Conservation (phyloP, 1,140 invertebrate species). For the Drosophila tani region DNA sequence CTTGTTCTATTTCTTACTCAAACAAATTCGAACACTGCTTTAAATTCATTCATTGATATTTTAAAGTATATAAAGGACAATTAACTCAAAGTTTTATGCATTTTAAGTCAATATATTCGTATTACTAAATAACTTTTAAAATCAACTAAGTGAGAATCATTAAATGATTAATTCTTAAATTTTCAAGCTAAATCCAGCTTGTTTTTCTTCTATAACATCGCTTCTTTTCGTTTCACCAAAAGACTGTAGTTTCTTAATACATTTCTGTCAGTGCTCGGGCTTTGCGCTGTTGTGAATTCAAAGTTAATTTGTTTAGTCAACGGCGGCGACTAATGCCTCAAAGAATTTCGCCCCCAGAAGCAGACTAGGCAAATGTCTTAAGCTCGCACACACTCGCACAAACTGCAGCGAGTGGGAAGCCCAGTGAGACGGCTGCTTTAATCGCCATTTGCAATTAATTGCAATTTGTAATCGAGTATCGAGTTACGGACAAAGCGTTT, state of each 20-base stretch:
- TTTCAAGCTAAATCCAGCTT: background rate
- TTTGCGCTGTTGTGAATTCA: conserved; percentile 47
- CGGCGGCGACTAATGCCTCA: conserved; percentile 55
- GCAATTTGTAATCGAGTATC: conserved; percentile 84
- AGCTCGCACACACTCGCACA: conserved; percentile 23
- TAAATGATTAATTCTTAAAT: background rate
- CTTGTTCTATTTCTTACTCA: too few species aligned
- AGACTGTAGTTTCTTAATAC: fast-evolving
- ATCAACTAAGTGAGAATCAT: background rate
- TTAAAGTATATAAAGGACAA: background rate
- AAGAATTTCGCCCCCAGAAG: conserved; percentile 65
- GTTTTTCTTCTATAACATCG: too few species aligned
- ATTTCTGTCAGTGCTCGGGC: conserved; percentile 15
- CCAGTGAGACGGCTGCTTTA: conserved; percentile 62
- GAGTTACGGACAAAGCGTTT: conserved; percentile 69
- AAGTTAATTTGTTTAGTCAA: conserved; percentile 42
- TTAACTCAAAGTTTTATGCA: fast-evolving
- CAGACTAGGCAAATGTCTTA: conserved; percentile 45
- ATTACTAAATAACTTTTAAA: background rate
- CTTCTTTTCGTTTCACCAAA: background rate
- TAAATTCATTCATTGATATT: background rate
- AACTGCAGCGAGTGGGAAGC: conserved; percentile 30
- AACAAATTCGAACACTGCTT: too few species aligned
- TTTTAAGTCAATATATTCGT: background rate
- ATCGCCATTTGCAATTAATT: conserved; percentile 83